Evolutionary conservation across 2,888 invertebrate species (phyloP), one percentile per base, ranked within the genome.

Genomic region (Andrena trimmerana): DNA sequence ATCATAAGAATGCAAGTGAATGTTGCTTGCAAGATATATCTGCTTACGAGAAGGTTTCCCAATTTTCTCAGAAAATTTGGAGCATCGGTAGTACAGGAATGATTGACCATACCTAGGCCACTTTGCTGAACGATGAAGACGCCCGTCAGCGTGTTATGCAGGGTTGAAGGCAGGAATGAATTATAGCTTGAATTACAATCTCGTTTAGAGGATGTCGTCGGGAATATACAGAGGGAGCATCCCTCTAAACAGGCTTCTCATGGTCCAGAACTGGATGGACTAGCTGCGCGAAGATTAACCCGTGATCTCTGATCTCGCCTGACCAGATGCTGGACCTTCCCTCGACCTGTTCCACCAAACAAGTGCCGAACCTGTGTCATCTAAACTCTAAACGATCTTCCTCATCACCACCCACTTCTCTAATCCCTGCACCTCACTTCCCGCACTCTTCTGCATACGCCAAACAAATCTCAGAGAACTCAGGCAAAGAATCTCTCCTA

Each of bases 261-360:
- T 84, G 90, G 90, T 89, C 90, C 90, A 90, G 87, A 88, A 92
- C 92, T 86, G 89, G 92, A 90, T 62, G 71, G 81, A 84, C 91
- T 52, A 80, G 91, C 87, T 87, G 68, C 36, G 50, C 36, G 80
- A 78, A 79, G 86, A 87, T 88, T 89, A 87, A 88, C 87, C 85
- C 68, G 42, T 87, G 91, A 91, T 90, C 91, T 91, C 74, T 90
- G 91, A 90, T 88, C 91, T 87, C 80, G 87, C 86, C 84, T 88
- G 88, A 88, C 86, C 68, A 86, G 89, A 91, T 90, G 90, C 89
- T 91, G 91, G 83, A 86, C 87, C 85, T 87, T 60, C 57, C 63
- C 57, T 70, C 29, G 60, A 83, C 87, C 77, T 79, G 84, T 76
- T 42, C n/a, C 52, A 29, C 2, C 13, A 13, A 1, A 67, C 88